Base-by-base conservation (phyloP, 2,797 vertebrate genomes). In the Denticeps clupeoides region DNA sequence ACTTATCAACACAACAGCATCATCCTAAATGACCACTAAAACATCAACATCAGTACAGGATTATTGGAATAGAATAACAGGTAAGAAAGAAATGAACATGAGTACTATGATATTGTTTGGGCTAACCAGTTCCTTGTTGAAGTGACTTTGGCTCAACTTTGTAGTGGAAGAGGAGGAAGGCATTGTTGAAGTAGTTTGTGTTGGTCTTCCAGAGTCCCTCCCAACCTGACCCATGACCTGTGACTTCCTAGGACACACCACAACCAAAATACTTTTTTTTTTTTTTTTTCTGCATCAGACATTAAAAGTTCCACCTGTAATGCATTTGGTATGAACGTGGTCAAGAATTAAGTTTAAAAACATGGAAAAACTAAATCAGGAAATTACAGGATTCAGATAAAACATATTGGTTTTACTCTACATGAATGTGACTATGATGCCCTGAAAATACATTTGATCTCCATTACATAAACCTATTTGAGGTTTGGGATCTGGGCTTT, bases 91-190 rank as follows among this genome's bases (percentile, higher is more conserved):
- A n/a, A n/a, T n/a, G n/a, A n/a, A n/a, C n/a, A n/a, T n/a, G n/a
- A n/a, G n/a, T n/a, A n/a, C n/a, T n/a, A n/a, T n/a, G n/a, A n/a
- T n/a, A n/a, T n/a, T n/a, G n/a, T n/a, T n/a, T 25, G 10, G 8
- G 44, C 41, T 5, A 50, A 77, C 76, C 67, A 73, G 60, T 51
- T 70, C 70, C 44, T 68, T 72, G 41, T 8, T 22, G 7, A 31
- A 21, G 10, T 28, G 37, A 2, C 47, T 53, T 50, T 58, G 65
- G 53, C 45, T 59, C 49, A 32, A 37, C n/a, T 46, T 19, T 28
- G 53, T 10, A 32, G 38, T 13, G 5, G 61, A 64, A 27, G 59
- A 70, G 4, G 65, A 65, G 7, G 66, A 67, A 16, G 62, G 59
- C 5, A 59, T 45, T 4, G 47, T 35, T 4, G 41, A 44, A 1